Conservation (phyloP, 2,888 invertebrate genomes). For the Scaptomyza reducta region DNA sequence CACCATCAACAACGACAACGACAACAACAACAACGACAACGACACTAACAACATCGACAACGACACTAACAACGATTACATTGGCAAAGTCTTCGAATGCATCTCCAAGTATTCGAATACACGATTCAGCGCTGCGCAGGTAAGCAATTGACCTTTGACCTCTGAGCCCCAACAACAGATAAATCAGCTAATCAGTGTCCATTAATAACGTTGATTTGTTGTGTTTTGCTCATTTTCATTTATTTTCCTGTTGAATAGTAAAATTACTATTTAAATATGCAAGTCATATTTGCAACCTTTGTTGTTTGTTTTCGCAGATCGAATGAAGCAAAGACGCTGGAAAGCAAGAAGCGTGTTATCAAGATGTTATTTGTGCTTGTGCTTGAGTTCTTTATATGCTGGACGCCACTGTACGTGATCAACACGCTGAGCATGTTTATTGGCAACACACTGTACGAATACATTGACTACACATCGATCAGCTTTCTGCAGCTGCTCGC, state of each 20-base stretch:
- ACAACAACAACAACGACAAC: constrained; percentile 33
- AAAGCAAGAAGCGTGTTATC: constrained; percentile 86
- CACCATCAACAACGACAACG: constrained; percentile 22
- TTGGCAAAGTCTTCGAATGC: constrained; percentile 43
- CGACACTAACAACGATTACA: constrained; percentile 50
- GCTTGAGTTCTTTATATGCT: constrained; percentile 95
- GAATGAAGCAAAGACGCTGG: constrained; percentile 81
- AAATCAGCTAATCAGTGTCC: not conserved
- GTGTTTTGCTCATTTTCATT: too few species aligned
- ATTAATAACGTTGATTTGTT: too few species aligned
- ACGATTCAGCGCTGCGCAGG: constrained; percentile 68
- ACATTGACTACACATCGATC: constrained; percentile 89
- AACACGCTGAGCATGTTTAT: constrained; percentile 91
- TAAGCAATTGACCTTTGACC: constrained; percentile 29
- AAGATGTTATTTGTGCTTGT: constrained; percentile 96
- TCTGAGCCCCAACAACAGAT: not conserved
- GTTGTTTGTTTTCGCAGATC: constrained; percentile 59
- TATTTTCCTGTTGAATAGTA: too few species aligned
- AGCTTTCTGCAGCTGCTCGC: constrained; percentile 90
- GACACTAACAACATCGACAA: constrained; percentile 39
- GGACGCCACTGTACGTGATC: constrained; percentile 93
- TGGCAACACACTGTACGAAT: constrained; percentile 88
- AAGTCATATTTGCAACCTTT: too few species aligned
- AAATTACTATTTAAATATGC: too few species aligned
- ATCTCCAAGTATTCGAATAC: constrained; percentile 62